Base-by-base conservation (phyloP, 2,888 invertebrate species). In the Creontiades dilutus region DNA sequence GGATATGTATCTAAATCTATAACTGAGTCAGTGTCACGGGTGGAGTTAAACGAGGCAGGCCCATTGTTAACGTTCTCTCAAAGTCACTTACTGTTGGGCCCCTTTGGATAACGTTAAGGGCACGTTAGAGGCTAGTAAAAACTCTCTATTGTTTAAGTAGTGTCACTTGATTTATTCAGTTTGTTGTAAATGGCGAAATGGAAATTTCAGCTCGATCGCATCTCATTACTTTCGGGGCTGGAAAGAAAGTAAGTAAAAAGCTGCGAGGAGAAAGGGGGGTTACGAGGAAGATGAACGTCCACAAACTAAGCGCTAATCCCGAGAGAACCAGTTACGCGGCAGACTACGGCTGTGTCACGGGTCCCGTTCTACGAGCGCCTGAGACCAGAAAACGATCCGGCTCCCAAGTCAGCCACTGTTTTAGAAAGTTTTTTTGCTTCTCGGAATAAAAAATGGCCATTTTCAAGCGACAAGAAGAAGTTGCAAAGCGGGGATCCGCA, bases 321-420 rank as follows among this genome's bases (percentile, higher is more conserved):
- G 23, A 68, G 11, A 27, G 68, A 68, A 68, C 68, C 68, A 68
- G 68, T 68, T 68, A n/a, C 57, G 19, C 57, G 14, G n/a, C n/a
- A n/a, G 19, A n/a, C 14, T n/a, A n/a, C 37, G 19, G n/a, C 57
- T 57, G 57, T 57, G 57, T 57, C 57, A n/a, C 57, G 57, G 19
- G 57, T 57, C n/a, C n/a, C 14, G 52, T 52, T 52, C 16, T 52
- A 3, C 52, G 11, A 52, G 52, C 11, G 57, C 16, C 14, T 57
- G 57, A 57, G 19, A 57, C 57, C 57, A 57, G 57, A n/a, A 57
- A 57, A 16, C 57, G 57, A 57, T 57, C 16, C 52, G 4, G 52
- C n/a, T n/a, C 37, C 37, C 57, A n/a, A n/a, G n/a, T 2, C 16
- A 5, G n/a, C 16, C 57, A 16, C n/a, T 5, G 57, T 57, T 57